Evolutionary conservation across 2,113 vertebrate species (phyloP), one percentile per base, ranked within the genome.

Genomic region (Emberiza fucata): DNA sequence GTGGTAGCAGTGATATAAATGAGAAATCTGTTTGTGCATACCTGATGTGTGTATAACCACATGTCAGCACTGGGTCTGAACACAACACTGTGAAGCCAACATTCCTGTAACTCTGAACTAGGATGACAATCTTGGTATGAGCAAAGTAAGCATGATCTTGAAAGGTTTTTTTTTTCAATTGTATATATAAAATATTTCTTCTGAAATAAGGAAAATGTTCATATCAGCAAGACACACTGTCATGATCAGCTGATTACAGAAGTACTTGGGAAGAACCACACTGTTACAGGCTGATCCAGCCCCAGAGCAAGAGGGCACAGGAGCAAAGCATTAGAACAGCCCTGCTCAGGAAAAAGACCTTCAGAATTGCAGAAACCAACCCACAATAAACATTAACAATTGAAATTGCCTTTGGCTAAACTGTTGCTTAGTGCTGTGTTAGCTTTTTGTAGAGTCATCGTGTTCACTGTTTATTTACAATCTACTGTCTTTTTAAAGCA

Each of bases 321-420:
- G 45, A 88, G 13, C 69, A 27, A 39, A 77, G 68, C 25, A 37
- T 66, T 59, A 88, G 71, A 85, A 93, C 50, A 88, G 70, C 79
- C 60, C 79, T n/a, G 17, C 71, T 87, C 69, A 79, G 91, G 73
- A 84, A 84, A 89, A 92, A 85, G 75, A 85, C 89, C 89, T 88
- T 94, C 75, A 90, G 81, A 96, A 92, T 28, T 93, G 90, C 93
- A 96, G 95, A 95, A 94, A 86, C 56, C 56, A 90, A 80, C 92
- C 94, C 60, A 56, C 51, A 68, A 64, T 81, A 83, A 90, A 94
- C 79, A 70, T 71, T 95, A 93, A 86, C 90, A 90, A 86, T 28
- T 90, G 88, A 90, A 94, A 95, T 71, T 95, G 92, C 88, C 81
- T 95, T 92, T 12, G 57, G 82, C 81, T 88, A 88, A 92, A 77